phyloP scores from a whole-genome alignment of 1,140 invertebrate genomes.

The Eupristina koningsbergeri region DNA sequence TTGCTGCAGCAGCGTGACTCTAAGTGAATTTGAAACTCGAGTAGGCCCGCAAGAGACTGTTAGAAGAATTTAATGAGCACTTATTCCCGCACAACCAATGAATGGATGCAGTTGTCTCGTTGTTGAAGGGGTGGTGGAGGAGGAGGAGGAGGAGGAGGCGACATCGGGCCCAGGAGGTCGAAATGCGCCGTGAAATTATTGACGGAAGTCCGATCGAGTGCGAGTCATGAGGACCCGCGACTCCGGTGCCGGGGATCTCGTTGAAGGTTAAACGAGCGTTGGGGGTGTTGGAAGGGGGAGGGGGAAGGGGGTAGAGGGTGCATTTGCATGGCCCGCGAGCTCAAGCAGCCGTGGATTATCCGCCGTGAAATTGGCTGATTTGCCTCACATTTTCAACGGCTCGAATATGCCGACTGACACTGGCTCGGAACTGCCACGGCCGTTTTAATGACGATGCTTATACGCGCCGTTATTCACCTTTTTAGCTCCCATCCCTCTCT shows the following conservation, averaged over 20 bases:
- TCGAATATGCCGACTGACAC: constrained; percentile 41
- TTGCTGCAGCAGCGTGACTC: neutral
- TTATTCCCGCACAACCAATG: neutral
- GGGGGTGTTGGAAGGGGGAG: neutral
- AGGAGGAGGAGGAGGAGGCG: neutral
- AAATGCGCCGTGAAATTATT: constrained; percentile 73
- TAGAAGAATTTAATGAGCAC: neutral
- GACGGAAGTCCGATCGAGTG: constrained; percentile 67
- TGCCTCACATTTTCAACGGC: constrained; percentile 63
- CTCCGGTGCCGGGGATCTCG: constrained; percentile 60
- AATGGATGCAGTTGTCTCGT: neutral
- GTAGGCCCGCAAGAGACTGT: neutral
- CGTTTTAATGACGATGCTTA: constrained; percentile 50
- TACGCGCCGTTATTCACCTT: constrained; percentile 49
- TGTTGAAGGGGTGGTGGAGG: neutral
- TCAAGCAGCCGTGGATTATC: constrained; percentile 59
- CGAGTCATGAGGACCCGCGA: constrained; percentile 72
- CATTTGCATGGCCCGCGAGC: constrained; percentile 54
- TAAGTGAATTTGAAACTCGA: neutral
- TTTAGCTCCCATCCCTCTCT: constrained; percentile 20
- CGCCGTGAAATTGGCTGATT: constrained; percentile 69
- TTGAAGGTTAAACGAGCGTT: too few species aligned
- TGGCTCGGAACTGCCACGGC: constrained; percentile 17
- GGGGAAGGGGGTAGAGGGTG: neutral
- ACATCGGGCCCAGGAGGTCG: neutral